Conservation (phyloP, 2,888 invertebrate genomes). For the Ephialtes manifestator region DNA sequence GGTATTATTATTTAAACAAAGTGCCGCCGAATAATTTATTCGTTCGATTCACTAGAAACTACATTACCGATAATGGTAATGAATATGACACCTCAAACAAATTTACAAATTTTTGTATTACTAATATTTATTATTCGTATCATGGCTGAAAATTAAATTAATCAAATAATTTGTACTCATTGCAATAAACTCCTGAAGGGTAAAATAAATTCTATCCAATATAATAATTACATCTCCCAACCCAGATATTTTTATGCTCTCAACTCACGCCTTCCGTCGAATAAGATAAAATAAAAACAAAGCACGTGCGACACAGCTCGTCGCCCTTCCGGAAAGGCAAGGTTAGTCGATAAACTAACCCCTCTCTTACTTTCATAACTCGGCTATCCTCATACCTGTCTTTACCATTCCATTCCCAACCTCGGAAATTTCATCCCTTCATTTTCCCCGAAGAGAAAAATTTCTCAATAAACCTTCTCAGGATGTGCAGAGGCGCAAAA, state of each 20-base stretch:
- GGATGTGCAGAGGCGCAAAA: constrained; percentile 10
- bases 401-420: constrained; percentile 20
- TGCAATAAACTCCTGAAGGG: background rate
- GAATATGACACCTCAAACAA: too few species aligned
- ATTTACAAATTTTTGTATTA: too few species aligned
- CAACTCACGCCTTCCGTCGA: background rate
- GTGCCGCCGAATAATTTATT: too few species aligned
- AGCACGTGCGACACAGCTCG: background rate
- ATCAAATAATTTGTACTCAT: background rate
- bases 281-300: constrained; percentile 1
- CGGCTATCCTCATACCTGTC: background rate
- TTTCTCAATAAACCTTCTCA: constrained; percentile 32
- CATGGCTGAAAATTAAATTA: background rate
- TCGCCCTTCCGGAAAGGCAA: background rate
- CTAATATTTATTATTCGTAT: too few species aligned
- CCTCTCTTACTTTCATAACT: background rate
- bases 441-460: constrained; percentile 29
- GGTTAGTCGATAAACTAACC: constrained; percentile 13
- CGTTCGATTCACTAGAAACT: too few species aligned
- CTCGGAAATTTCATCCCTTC: constrained; percentile 38
- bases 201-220: background rate
- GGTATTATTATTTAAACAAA: too few species aligned
- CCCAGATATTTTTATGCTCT: background rate
- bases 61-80: too few species aligned
- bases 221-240: background rate